A percentile compares a stretch with the other conserved stretches of the same genome.
Evolutionary conservation across 2,113 vertebrate species (phyloP).

Genomic region (Clarias macrocephalus): DNA sequence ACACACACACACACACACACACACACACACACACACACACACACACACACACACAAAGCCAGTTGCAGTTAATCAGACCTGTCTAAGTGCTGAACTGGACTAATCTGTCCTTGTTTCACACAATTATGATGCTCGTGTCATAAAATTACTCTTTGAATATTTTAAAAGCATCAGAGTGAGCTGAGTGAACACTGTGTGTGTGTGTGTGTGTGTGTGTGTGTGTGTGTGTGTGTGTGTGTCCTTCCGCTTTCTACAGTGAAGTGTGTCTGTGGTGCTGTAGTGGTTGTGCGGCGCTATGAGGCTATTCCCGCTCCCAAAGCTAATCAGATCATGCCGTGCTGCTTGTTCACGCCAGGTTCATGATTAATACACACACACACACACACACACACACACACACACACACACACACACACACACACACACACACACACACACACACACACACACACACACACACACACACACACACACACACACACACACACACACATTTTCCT

Average conservation of each 20-base stretch:
- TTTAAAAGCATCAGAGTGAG: not conserved
- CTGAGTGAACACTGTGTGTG: not conserved
- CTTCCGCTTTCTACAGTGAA: not conserved
- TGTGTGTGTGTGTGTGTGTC: too few relatives aligned
- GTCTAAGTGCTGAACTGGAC: too few relatives aligned
- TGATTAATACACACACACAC: not conserved
- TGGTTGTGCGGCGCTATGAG: not conserved
- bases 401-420: conserved; percentile 10
- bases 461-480: conserved; percentile 20
- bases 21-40: too few relatives aligned
- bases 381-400: conserved; percentile 10
- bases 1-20: too few relatives aligned
- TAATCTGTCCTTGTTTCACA: too few relatives aligned
- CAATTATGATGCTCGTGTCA: too few relatives aligned
- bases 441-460: conserved; percentile 17
- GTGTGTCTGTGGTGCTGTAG: not conserved
- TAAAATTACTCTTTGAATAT: not conserved
- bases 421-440: conserved; percentile 12
- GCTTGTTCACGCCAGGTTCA: not conserved
- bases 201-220: not conserved
- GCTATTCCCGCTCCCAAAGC: not conserved
- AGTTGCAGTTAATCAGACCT: too few relatives aligned
- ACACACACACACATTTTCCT: not conserved
- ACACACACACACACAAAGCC: too few relatives aligned
- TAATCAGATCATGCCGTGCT: not conserved